phyloP scores from a whole-genome alignment of 2,888 invertebrate genomes.

The Syrista parreyssii region DNA sequence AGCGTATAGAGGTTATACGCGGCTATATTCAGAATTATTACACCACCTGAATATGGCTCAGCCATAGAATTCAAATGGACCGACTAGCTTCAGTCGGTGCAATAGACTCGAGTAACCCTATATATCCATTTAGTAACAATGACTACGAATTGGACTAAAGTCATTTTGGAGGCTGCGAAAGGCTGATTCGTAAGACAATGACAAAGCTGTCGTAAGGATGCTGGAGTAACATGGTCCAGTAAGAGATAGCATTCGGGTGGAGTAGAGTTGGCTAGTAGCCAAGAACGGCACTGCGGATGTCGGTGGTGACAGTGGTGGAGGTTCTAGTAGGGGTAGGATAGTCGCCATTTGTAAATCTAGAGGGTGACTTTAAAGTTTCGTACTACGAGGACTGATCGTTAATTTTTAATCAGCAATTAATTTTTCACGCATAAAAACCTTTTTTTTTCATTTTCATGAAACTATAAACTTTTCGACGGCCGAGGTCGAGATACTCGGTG shows the following conservation, averaged over 20 bases:
- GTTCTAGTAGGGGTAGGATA: not conserved
- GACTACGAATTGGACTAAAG: not conserved
- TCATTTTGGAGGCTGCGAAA: not conserved
- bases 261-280: constrained; percentile 54
- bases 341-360: not conserved
- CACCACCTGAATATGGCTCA: not conserved
- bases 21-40: not conserved
- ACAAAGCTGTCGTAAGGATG: constrained; percentile 37
- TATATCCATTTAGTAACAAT: not conserved
- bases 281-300: constrained; percentile 64
- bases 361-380: not conserved
- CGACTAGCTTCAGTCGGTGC: not conserved
- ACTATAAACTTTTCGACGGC: not conserved
- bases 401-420: constrained; percentile 29
- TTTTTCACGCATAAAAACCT: too few species aligned
- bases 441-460: not conserved
- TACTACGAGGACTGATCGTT: constrained; percentile 21
- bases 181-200: constrained; percentile 18
- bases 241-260: not conserved
- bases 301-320: constrained; percentile 42
- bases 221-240: constrained; percentile 29
- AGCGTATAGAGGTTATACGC: not conserved
- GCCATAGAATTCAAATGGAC: not conserved
- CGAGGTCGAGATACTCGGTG: not conserved
- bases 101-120: not conserved